Evolutionary conservation across 2,113 vertebrate species (phyloP).

Genomic region (Siniperca knerii): DNA sequence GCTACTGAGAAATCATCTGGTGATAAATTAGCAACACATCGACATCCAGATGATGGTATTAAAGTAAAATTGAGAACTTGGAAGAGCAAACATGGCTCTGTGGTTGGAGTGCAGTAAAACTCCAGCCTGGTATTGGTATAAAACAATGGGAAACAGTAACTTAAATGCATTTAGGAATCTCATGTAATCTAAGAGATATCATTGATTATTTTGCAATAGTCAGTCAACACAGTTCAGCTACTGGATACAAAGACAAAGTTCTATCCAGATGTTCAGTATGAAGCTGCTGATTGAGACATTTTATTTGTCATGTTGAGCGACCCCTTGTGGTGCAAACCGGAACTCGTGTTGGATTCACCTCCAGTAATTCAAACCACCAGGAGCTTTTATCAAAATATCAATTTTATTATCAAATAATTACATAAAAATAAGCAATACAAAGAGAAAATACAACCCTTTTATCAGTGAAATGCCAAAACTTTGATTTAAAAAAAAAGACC

Average conservation of each 20-base stretch:
- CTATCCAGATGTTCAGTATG: neutral
- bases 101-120: neutral
- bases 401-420: conserved; percentile 75
- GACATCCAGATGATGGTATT: too few relatives aligned
- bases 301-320: neutral
- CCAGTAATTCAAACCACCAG: conserved; percentile 8
- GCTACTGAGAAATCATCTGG: neutral
- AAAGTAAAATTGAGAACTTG: too few relatives aligned
- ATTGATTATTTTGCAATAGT: neutral
- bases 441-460: conserved; percentile 7
- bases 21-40: too few relatives aligned
- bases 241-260: neutral
- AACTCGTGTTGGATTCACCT: neutral
- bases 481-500: neutral
- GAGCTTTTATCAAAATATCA: conserved; percentile 69
- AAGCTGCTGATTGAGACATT: neutral
- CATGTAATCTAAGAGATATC: neutral
- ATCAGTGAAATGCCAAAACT: conserved; percentile 2
- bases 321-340: conserved; percentile 26
- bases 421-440: conserved; percentile 54
- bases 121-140: neutral
- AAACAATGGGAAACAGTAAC: neutral
- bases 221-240: neutral
- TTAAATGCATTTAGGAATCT: neutral
- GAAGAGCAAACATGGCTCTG: neutral